These are phyloP conservation scores for Hemicordylus capensis DNA, from an alignment of 2,113 vertebrate species.

Conservation along the genomic window DNA sequence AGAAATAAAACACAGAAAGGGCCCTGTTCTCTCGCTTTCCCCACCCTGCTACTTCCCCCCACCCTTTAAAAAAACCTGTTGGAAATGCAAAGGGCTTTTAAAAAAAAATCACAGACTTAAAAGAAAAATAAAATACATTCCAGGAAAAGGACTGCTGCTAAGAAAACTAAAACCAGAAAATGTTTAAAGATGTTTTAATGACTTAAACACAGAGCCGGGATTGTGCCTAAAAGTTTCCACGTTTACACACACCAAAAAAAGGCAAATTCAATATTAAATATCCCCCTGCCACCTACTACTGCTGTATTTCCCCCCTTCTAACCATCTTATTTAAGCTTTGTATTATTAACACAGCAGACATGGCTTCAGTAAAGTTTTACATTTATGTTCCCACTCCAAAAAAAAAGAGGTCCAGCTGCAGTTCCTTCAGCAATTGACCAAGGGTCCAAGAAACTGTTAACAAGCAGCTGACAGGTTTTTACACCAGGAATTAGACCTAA, in stretches of 20 bases:
- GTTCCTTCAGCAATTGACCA: slow-evolving; percentile 35
- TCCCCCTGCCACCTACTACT: slow-evolving; percentile 44
- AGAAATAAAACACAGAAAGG: slow-evolving; percentile 79
- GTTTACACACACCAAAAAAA: slow-evolving; percentile 59
- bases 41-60: slow-evolving; percentile 61
- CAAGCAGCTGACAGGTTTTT: slow-evolving; percentile 81
- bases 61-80: slow-evolving; percentile 65
- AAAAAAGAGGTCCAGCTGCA: slow-evolving; percentile 50
- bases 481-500: slow-evolving; percentile 75
- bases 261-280: slow-evolving; percentile 74
- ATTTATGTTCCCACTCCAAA: slow-evolving; percentile 61
- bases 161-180: slow-evolving; percentile 85
- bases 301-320: slow-evolving; percentile 41
- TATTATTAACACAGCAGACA: slow-evolving; percentile 66
- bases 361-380: slow-evolving; percentile 56
- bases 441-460: slow-evolving; percentile 71
- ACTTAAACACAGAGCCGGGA: slow-evolving; percentile 85
- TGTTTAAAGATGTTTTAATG: slow-evolving; percentile 86
- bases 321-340: slow-evolving; percentile 57
- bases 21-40: slow-evolving; percentile 75
- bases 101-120: slow-evolving; percentile 73
- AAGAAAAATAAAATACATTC: slow-evolving; percentile 86
- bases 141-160: slow-evolving; percentile 81
- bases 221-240: slow-evolving; percentile 86
- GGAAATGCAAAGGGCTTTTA: slow-evolving; percentile 63